Conservation (phyloP, 1,140 invertebrate genomes). For the Brachionus sp. region DNA sequence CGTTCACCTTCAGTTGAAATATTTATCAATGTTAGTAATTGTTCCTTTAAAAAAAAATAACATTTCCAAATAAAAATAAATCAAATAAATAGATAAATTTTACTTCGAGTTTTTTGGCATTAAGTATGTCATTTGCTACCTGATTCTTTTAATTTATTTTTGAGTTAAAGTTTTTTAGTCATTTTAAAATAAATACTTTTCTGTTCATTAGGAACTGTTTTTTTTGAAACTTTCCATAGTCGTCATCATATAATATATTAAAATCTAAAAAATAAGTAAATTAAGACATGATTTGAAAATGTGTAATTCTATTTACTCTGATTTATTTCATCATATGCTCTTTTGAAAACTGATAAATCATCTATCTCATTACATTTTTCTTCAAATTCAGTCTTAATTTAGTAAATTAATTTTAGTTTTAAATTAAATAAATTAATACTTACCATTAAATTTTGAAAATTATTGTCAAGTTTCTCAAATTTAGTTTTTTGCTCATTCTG, state of each 20-base stretch:
- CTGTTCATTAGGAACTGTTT: slow-evolving; percentile 25
- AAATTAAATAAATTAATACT: neutral
- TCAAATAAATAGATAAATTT: too few relatives aligned
- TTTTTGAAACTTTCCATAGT: slow-evolving; percentile 37
- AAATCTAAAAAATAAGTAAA: neutral
- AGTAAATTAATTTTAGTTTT: neutral
- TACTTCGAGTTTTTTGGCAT: slow-evolving; percentile 39
- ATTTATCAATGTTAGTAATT: slow-evolving; percentile 33
- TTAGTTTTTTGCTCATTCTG: slow-evolving; percentile 3
- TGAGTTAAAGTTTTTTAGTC: neutral
- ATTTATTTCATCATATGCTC: slow-evolving; percentile 39
- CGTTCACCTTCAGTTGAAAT: slow-evolving; percentile 30
- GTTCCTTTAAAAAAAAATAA: neutral
- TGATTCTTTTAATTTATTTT: neutral
- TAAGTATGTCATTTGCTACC: slow-evolving; percentile 8
- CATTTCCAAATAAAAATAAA: neutral
- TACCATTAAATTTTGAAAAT: neutral
- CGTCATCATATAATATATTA: neutral
- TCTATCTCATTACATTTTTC: slow-evolving; percentile 8
- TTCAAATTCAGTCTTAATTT: neutral
- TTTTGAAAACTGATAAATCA: slow-evolving; percentile 35
- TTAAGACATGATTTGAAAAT: neutral
- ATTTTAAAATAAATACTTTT: neutral
- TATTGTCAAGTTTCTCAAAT: neutral
- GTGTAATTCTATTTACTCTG: neutral